These are phyloP conservation scores for Cirrhinus mrigala DNA, from an alignment of 2,797 vertebrate species.

Conservation along the genomic window DNA sequence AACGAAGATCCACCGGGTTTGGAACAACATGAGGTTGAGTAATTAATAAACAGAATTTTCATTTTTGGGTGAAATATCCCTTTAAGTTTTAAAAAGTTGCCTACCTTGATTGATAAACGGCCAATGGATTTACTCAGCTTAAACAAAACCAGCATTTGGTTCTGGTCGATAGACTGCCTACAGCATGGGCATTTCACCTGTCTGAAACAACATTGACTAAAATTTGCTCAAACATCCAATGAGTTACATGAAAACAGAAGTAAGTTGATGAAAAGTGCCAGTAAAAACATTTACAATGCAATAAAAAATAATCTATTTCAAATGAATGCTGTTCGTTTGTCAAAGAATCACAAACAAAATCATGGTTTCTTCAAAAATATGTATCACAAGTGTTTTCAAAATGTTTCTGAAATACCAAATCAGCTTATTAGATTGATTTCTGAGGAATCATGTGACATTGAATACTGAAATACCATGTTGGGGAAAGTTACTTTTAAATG, in stretches of 20 bases:
- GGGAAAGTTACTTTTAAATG: too few species aligned
- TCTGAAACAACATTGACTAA: conserved; percentile 59
- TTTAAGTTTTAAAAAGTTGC: not conserved
- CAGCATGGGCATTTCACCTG: conserved; percentile 81
- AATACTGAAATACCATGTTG: not conserved
- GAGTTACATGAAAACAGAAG: not conserved
- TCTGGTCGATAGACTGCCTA: conserved; percentile 72
- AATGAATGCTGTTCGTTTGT: not conserved
- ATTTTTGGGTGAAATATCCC: too few species aligned
- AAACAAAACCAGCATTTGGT: conserved; percentile 73
- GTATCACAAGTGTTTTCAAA: not conserved
- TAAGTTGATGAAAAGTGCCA: not conserved
- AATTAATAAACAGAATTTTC: too few species aligned
- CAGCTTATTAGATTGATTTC: not conserved
- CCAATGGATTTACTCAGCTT: conserved; percentile 76
- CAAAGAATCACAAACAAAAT: not conserved
- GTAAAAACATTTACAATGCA: not conserved
- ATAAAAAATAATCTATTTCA: not conserved
- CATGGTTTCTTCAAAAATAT: too few species aligned
- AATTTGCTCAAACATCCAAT: not conserved
- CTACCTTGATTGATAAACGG: conserved; percentile 78
- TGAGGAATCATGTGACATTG: not conserved
- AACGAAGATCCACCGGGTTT: too few species aligned
- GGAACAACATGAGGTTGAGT: too few species aligned
- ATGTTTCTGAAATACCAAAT: not conserved